phyloP scores from a whole-genome alignment of 2,113 vertebrate species.

The Phalacrocorax aristotelis region DNA sequence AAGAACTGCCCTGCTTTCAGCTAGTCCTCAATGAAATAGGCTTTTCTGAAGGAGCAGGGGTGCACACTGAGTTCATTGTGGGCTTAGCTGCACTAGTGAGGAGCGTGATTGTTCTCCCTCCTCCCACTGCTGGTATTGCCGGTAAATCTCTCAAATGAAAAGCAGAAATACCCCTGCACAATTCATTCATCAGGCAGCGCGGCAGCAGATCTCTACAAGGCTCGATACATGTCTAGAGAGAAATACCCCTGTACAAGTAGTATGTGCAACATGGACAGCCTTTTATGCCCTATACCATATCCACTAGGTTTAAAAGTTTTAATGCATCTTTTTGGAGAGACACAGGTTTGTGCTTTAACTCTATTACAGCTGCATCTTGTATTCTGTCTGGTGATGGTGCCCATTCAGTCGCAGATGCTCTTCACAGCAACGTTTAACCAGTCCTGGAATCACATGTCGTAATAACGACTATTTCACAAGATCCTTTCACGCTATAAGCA shows the following conservation, averaged over 20 bases:
- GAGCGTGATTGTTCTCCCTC: not conserved
- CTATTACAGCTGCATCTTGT: not conserved
- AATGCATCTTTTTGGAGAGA: not conserved
- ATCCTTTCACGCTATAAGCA: not conserved
- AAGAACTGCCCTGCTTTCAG: not conserved
- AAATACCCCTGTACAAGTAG: not conserved
- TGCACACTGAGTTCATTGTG: not conserved
- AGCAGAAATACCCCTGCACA: not conserved
- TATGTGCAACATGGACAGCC: not conserved
- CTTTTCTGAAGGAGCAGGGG: not conserved
- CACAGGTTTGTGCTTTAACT: not conserved
- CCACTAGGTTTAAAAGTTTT: not conserved
- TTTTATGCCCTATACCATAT: not conserved
- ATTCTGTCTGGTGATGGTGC: not conserved
- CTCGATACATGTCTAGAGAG: not conserved
- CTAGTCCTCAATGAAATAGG: not conserved
- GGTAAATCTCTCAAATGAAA: not conserved
- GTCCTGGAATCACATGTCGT: not conserved
- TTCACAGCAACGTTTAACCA: not conserved
- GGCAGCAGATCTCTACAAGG: not conserved
- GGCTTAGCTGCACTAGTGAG: not conserved
- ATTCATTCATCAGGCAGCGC: not conserved
- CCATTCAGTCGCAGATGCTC: not conserved
- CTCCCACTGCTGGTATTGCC: not conserved
- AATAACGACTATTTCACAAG: not conserved